Evolutionary conservation across 2,888 invertebrate species (phyloP).

Genomic region (Acanthosepion lycidas): DNA sequence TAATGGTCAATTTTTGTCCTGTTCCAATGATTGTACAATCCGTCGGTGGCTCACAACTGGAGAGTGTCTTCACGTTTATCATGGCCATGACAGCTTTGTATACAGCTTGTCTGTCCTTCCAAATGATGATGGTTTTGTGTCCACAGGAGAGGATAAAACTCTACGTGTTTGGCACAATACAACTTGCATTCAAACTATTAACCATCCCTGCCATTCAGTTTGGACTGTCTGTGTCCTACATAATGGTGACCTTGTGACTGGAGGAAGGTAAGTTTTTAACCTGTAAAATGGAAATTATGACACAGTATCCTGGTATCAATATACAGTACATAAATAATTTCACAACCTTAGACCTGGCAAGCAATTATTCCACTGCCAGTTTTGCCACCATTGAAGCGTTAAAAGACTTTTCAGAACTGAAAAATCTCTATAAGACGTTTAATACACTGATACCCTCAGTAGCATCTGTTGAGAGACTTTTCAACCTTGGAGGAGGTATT

Average conservation of each 20-base stretch:
- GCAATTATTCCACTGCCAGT: too few species aligned
- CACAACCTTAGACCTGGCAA: too few species aligned
- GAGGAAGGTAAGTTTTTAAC: constrained; percentile 78
- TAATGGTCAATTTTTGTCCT: constrained; percentile 84
- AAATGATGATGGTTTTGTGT: constrained; percentile 81
- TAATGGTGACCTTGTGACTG: constrained; percentile 93
- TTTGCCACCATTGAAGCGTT: too few species aligned
- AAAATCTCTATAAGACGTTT: too few species aligned
- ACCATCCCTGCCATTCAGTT: constrained; percentile 88
- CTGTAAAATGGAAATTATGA: neutral
- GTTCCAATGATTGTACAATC: constrained; percentile 92
- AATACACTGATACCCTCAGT: too few species aligned
- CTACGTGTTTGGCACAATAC: constrained; percentile 84
- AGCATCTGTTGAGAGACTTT: too few species aligned
- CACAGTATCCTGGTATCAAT: too few species aligned
- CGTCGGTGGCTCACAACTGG: constrained; percentile 88
- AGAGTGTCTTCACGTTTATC: constrained; percentile 80
- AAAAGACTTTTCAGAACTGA: too few species aligned
- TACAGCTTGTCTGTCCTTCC: constrained; percentile 79
- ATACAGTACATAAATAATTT: too few species aligned
- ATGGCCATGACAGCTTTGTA: constrained; percentile 91
- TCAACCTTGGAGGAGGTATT: too few species aligned
- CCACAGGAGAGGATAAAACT: constrained; percentile 91
- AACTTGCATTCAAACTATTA: constrained; percentile 79
- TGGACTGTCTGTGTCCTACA: constrained; percentile 88